Percentiles rank a stretch among this genome's conserved stretches.
Conservation (phyloP, 2,888 invertebrate species). For the Erebia aethiops region DNA sequence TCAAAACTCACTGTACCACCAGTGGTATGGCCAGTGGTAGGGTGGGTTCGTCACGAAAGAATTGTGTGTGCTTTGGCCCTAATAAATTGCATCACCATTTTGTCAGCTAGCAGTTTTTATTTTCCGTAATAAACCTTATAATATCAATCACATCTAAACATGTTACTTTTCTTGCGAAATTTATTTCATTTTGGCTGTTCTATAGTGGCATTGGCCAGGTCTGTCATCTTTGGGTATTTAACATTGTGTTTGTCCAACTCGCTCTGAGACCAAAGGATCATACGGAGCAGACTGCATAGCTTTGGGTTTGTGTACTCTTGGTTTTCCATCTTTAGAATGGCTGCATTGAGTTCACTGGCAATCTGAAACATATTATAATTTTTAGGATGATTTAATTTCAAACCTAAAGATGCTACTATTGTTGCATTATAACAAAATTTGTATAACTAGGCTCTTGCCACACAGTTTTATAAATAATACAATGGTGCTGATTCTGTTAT, state of each 20-base stretch:
- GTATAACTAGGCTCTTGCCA: too few species aligned
- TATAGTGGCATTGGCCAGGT: slow-evolving; percentile 92
- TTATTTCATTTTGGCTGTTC: slow-evolving; percentile 86
- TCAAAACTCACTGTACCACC: too few species aligned
- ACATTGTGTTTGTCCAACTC: slow-evolving; percentile 97
- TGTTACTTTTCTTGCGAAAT: slow-evolving; percentile 30
- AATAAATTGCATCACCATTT: slow-evolving; percentile 3
- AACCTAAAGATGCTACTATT: too few species aligned
- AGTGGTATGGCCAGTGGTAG: too few species aligned
- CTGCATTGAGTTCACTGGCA: slow-evolving; percentile 98
- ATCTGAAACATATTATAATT: slow-evolving; percentile 81
- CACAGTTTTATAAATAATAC: too few species aligned
- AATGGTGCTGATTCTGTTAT: too few species aligned
- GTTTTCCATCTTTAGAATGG: slow-evolving; percentile 97
- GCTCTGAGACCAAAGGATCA: slow-evolving; percentile 98
- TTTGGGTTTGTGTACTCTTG: slow-evolving; percentile 95
- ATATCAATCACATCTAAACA: slow-evolving; percentile 32
- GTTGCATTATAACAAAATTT: too few species aligned
- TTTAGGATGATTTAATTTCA: background rate
- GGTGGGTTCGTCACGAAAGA: background rate
- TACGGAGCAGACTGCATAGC: slow-evolving; percentile 93
- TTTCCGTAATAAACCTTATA: slow-evolving; percentile 8
- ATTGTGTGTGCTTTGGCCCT: background rate
- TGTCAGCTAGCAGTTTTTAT: background rate
- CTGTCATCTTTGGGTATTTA: slow-evolving; percentile 97